These are phyloP conservation scores for Vesta saturnalis DNA, from an alignment of 2,888 invertebrate species.

Conservation along the genomic window DNA sequence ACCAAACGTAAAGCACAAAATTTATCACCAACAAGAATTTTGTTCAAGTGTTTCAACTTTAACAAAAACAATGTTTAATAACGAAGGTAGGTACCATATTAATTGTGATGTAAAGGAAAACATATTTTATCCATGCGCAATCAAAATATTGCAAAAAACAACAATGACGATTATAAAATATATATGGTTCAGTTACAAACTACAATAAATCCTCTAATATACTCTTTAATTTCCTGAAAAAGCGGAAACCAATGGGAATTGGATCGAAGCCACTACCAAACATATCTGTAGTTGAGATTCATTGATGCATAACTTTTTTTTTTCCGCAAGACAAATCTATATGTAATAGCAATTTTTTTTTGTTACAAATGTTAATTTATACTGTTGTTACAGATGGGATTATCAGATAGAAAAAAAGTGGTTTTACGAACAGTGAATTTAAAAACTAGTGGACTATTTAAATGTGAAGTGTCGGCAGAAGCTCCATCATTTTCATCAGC, in stretches of 20 bases:
- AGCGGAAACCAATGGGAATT: constrained; percentile 8
- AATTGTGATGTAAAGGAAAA: too few relatives aligned
- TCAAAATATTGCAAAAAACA: too few relatives aligned
- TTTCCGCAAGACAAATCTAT: not conserved
- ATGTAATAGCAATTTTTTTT: not conserved
- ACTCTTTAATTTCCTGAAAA: constrained; percentile 11
- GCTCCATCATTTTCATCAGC: constrained; percentile 81
- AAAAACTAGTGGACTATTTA: constrained; percentile 76
- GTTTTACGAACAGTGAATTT: constrained; percentile 73
- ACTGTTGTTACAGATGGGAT: constrained; percentile 68
- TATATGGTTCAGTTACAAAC: not conserved
- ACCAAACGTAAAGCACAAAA: not conserved
- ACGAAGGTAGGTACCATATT: too few relatives aligned
- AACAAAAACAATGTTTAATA: too few relatives aligned
- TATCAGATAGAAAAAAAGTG: constrained; percentile 75
- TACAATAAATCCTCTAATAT: constrained; percentile 7
- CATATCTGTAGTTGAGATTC: constrained; percentile 7
- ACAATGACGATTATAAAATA: not conserved
- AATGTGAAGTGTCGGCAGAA: constrained; percentile 83
- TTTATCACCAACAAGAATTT: too few relatives aligned
- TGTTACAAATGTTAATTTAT: too few relatives aligned
- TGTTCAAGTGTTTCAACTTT: too few relatives aligned
- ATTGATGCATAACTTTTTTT: constrained; percentile 6
- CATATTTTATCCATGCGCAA: too few relatives aligned
- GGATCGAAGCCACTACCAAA: not conserved